Evolutionary conservation across 2,888 invertebrate genomes (phyloP), one percentile per base, ranked within the genome.

Genomic region (Luffia ferchaultella): DNA sequence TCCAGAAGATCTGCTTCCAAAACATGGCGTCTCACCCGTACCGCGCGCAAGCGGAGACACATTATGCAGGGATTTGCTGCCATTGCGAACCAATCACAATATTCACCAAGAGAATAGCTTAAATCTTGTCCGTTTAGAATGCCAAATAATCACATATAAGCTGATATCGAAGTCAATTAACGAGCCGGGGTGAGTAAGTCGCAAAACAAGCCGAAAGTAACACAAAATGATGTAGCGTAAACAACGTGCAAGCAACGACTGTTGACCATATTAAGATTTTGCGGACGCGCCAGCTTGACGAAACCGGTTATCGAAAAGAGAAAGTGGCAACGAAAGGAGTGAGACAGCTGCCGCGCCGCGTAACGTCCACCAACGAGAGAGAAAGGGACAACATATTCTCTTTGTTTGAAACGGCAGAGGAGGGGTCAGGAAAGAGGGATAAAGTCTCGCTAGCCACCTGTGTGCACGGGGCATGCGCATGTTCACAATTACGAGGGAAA

Each of bases 221-320:
- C 45, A 45, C 45, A 16, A 45, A 44, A 44, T 18, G 18, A 45
- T 18, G 45, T 18, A 45, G 45, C 7, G 45, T 45, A 7, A n/a
- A 45, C 45, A 45, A 45, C 18, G 45, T 45, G 45, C 45, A 19
- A 45, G 45, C 45, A 45, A 45, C 45, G 18, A 45, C 45, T 45
- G 45, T n/a, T n/a, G n/a, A n/a, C n/a, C n/a, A n/a, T n/a, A n/a
- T n/a, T n/a, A n/a, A n/a, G n/a, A n/a, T n/a, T n/a, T n/a, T n/a
- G n/a, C n/a, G n/a, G n/a, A n/a, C n/a, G n/a, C n/a, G n/a, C n/a
- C n/a, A n/a, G n/a, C n/a, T n/a, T n/a, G n/a, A n/a, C n/a, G n/a
- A n/a, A n/a, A n/a, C n/a, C n/a, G n/a, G n/a, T n/a, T n/a, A n/a
- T n/a, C n/a, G n/a, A n/a, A n/a, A n/a, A n/a, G n/a, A n/a, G n/a